phyloP scores from a whole-genome alignment of 1,140 invertebrate species.

The Drosophila auraria region DNA sequence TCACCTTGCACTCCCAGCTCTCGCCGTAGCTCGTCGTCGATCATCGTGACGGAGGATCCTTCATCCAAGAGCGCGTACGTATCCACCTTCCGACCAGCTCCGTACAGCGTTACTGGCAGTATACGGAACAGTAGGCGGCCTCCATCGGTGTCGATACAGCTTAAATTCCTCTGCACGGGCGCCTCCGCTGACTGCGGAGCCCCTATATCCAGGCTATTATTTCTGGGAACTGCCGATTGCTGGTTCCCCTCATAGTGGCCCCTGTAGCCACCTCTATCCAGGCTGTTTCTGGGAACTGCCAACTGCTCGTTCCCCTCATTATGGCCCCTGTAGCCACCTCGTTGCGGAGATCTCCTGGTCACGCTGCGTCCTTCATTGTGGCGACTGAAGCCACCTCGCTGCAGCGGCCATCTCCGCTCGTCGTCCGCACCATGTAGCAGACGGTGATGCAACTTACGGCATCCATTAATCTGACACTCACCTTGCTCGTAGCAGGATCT shows the following conservation, averaged over 20 bases:
- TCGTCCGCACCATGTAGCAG: neutral
- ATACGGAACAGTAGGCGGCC: neutral
- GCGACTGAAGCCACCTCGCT: neutral
- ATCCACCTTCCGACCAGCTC: neutral
- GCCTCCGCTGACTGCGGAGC: no score
- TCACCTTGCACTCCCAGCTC: constrained; percentile 8
- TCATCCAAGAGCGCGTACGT: neutral
- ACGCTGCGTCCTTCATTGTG: neutral
- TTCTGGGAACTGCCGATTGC: neutral
- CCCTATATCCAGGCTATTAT: no score
- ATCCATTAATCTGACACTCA: neutral
- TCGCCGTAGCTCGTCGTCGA: constrained; percentile 1
- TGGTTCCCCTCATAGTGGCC: no score
- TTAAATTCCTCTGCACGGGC: no score
- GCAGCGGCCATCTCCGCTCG: neutral
- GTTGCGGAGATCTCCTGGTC: neutral
- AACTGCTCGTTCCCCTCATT: no score
- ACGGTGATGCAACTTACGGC: constrained; percentile 1
- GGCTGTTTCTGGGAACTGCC: no score
- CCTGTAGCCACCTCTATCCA: no score
- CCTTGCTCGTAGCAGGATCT: neutral
- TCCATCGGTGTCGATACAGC: no score
- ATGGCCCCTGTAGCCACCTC: no score
- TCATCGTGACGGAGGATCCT: constrained; percentile 2
- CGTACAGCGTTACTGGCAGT: neutral